Evolutionary conservation across 30 jellyfish, hydroid and myxozoan genomes (phyloP), one percentile per base, ranked within the genome.

Genomic region (Aurelia coerulea): DNA sequence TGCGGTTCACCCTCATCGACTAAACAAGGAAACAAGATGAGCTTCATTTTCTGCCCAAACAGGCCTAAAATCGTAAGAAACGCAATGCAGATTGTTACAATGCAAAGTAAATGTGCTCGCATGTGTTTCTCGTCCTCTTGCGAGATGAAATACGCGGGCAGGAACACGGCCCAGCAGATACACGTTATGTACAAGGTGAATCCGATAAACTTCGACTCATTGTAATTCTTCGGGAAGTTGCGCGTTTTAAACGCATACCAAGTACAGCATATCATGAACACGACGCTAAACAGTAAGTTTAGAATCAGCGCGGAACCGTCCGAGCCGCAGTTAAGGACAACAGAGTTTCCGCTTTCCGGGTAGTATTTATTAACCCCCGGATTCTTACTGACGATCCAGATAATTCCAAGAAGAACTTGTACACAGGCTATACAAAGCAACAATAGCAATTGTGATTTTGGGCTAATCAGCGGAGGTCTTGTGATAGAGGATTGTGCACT

Each of bases 181-280:
- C 99, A 95, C 10, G 99, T 88, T 49, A 90, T 81, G 74, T 95
- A 95, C 95, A 95, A 72, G 17, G 99, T 95, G 78, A 95, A 72
- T 33, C 97, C 99, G 41, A 95, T 90, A 81, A 50, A 88, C 74
- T 95, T 95, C 9, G 97, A 97, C 73, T 95, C 99, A 56, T 90
- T 95, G 97, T 87, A 95, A 58, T 86, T 89, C 90, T 95, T 95
- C 68, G 99, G 99, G 79, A 95, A 88, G 84, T 90, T 88, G 74
- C 99, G 92, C 66, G 97, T 90, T 73, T 90, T 95, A 78, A 88
- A 95, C 76, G 97, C 97, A 37, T 83, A 69, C 81, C 92, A 81
- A 4, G 97, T 86, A 68, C 98, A 90, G 68, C 89, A 95, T n/a
- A 90, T 64, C 97, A 95, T 90, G 85, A 95, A 86, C 60, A 95